Evolutionary conservation across 2,888 invertebrate genomes (phyloP), one percentile per base, ranked within the genome.

Genomic region (Congeria kusceri): DNA sequence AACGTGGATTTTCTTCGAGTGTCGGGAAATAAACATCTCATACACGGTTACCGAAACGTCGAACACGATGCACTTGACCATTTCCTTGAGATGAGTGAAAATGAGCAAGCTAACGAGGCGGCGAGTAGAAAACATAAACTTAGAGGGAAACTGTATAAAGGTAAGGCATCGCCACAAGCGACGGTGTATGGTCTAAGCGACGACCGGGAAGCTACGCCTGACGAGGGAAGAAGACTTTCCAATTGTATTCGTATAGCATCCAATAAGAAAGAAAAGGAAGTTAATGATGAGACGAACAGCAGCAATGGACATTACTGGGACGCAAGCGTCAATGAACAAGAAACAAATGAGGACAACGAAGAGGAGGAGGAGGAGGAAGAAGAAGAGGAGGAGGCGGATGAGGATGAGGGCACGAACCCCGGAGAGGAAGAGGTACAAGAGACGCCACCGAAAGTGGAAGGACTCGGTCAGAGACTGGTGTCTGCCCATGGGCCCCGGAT

Each of bases 401-500:
- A 13, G 46, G 64, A 47, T 39, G 15, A 66, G 25, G 23, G 5
- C 7, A 44, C 29, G 28, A n/a, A 59, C 2, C n/a, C 59, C 9
- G n/a, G 23, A 32, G 25, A 32, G 15, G n/a, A 53, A 44, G 15
- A 18, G 13, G 53, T 3, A 9, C 53, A 20, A 7, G 25, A 25
- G 53, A n/a, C 53, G 1, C 25, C n/a, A 25, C 9, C 53, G 53
- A 20, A 20, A 53, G 20, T 25, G 3, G n/a, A 11, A 20, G 4
- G 56, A n/a, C 18, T 49, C 15, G 80, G 67, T 3, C 57, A 66
- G 18, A 47, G 77, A 49, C 61, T 61, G 25, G 66, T 63, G 7
- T 78, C 82, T 1, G 71, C 82, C 1, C 56, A 71, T 20, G 81
- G 77, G 32, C 75, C 68, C 1, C 53, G 67, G 18, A 83, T 83